Evolutionary conservation across 2,797 vertebrate species (phyloP), one percentile per base, ranked within the genome.

Genomic region (Hipposideros larvatus): DNA sequence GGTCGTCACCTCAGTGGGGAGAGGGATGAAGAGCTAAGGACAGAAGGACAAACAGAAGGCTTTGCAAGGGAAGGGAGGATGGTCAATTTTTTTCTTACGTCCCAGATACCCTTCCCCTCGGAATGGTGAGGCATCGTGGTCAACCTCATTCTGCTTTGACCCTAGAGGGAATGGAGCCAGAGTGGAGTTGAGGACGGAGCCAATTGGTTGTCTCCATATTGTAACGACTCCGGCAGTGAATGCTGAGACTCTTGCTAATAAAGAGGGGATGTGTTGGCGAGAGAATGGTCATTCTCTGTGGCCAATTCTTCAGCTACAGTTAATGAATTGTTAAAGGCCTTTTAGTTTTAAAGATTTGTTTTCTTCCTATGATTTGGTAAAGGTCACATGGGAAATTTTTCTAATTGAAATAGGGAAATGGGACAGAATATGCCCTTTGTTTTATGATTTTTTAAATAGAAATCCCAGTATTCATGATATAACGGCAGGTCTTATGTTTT

Each of bases 371-470:
- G 75, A 61, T 70, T 80, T 87, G 26, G 34, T 37, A 59, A 92
- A 90, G 19, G 26, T 28, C 34, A 65, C 61, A 31, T 78, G 53
- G 43, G 37, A 43, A 63, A 24, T 53, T 84, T 59, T 92, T 53
- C 41, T 75, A 53, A 48, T 11, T 61, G 16, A 74, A 70, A 37
- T 22, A 51, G 16, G 59, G n/a, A 87, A 84, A 77, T 26, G 59
- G 41, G 34, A 28, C 2, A n/a, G 61, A 68, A 37, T 70, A 57
- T 55, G 37, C 15, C 22, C 57, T 74, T 68, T 55, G 15, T 77
- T 75, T 70, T 74, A 6, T 86, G 16, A 87, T 31, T 24, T 91
- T 31, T 91, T 94, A 84, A 15, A 66, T 92, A 85, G 26, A 96
- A 61, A 80, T 92, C 37, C 15, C 34, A 48, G 0, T 59, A 37